These are phyloP conservation scores for Arge pagana DNA, from an alignment of 2,888 invertebrate genomes.

Conservation along the genomic window DNA sequence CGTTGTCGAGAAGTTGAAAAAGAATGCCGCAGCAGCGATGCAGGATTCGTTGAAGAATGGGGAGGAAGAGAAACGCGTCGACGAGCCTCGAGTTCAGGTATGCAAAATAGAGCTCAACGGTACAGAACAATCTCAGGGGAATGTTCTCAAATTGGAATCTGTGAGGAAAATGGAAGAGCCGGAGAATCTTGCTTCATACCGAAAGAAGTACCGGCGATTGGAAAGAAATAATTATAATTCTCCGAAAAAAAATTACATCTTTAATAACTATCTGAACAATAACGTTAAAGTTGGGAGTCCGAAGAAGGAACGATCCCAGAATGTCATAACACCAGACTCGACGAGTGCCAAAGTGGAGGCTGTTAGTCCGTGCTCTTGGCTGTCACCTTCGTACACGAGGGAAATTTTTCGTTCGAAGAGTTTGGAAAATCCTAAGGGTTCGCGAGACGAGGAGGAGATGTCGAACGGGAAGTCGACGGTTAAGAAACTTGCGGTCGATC, in stretches of 20 bases:
- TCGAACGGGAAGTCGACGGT: constrained; percentile 33
- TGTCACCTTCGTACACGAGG: too few relatives aligned
- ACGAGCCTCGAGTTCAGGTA: neutral
- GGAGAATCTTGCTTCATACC: neutral
- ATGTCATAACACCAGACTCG: too few relatives aligned
- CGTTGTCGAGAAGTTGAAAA: constrained; percentile 53
- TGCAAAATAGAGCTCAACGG: too few relatives aligned
- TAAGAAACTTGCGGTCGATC: constrained; percentile 62
- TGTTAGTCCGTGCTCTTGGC: too few relatives aligned
- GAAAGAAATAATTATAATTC: constrained; percentile 13
- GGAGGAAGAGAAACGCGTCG: neutral
- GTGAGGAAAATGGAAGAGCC: neutral
- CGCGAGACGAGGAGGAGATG: too few relatives aligned
- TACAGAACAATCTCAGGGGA: constrained; percentile 12
- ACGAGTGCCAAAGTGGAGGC: too few relatives aligned
- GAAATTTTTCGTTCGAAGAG: too few relatives aligned
- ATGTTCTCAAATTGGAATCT: too few relatives aligned
- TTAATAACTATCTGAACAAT: constrained; percentile 19
- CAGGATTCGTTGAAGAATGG: constrained; percentile 30
- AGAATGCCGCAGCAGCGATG: constrained; percentile 45
- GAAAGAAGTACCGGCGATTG: neutral
- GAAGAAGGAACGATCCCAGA: too few relatives aligned
- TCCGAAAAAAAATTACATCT: constrained; percentile 17
- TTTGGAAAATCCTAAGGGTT: too few relatives aligned
- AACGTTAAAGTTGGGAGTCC: too few relatives aligned